Base-by-base conservation (phyloP, 1,140 invertebrate species). In the Melipona quadrifasciata region DNA sequence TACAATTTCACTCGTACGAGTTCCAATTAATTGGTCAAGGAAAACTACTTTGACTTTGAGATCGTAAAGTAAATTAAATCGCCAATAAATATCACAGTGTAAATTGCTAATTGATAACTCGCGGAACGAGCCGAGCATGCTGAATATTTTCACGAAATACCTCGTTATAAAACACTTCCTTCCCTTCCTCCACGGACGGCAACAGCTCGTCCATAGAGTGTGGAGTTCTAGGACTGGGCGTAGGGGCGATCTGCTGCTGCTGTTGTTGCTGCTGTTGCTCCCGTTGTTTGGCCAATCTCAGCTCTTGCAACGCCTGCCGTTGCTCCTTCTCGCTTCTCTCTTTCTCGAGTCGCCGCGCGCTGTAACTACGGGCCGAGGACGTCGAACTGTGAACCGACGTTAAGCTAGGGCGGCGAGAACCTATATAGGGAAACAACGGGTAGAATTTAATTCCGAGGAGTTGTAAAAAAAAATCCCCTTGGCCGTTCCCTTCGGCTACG, bases 381-480 rank as follows among this genome's bases (percentile, higher is more conserved):
- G 96, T 96, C 88, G 96, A 97, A 95, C 97, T 97, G 92, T 97
- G 97, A 86, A 97, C 95, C 79, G 97, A 97, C 83, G 96, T 96
- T 95, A 97, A 94, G 95, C 97, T 97, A 94, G 97, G 97, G 95
- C 97, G 96, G 95, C 97, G 96, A 91, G 97, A 97, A 96, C 97
- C 97, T 98, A 94, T 24, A 47, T 17, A 34, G 71, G 21, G 70
- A 76, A 79, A 90, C 24, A 75, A 80, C 0, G n/a, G 61, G 14
- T 27, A 14, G 39, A 14, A 39, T 55, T 77, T 61, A 64, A 57
- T 76, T 77, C 24, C 0, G 11, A n/a, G 1, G 11, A 58, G 57
- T 58, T 14, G n/a, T 27, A n/a, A 16, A 24, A 17, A 12, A n/a
- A 8, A 21, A 21, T 31, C 47, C 19, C n/a, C 27, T 19, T 19